Conservation (phyloP, 1,140 invertebrate species). For the Arion vulgaris region DNA sequence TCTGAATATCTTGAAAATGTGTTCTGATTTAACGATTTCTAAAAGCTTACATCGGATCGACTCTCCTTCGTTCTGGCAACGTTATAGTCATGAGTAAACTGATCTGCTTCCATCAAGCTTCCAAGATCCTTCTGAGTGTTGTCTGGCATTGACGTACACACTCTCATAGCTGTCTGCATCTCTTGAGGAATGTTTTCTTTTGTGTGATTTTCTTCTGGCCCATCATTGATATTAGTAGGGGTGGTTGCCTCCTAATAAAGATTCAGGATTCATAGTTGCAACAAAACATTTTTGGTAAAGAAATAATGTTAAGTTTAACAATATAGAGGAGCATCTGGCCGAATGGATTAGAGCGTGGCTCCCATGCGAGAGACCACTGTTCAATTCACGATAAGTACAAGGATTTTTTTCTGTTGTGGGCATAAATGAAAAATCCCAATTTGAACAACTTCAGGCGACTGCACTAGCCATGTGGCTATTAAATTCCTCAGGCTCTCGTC, state of each 20-base stretch:
- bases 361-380: too few species aligned
- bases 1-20: too few species aligned
- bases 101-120: conserved; percentile 21
- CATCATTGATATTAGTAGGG: conserved; percentile 8
- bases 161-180: not conserved
- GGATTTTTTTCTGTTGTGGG: too few species aligned
- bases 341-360: too few species aligned
- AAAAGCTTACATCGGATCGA: conserved; percentile 24
- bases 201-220: not conserved
- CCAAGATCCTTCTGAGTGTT: conserved; percentile 16
- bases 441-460: too few species aligned
- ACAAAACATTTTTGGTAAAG: not conserved
- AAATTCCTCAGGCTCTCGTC: too few species aligned
- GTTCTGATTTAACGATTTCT: not conserved
- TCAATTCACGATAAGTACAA: too few species aligned
- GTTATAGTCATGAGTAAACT: conserved; percentile 13
- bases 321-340: too few species aligned
- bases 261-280: not conserved
- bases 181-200: not conserved
- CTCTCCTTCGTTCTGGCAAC: conserved; percentile 13
- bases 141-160: conserved; percentile 21
- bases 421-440: too few species aligned
- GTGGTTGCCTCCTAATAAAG: conserved; percentile 13
- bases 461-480: too few species aligned
- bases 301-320: too few species aligned